These are phyloP conservation scores for Hemibates koningsi DNA, from an alignment of 2,113 vertebrate genomes.

Conservation along the genomic window DNA sequence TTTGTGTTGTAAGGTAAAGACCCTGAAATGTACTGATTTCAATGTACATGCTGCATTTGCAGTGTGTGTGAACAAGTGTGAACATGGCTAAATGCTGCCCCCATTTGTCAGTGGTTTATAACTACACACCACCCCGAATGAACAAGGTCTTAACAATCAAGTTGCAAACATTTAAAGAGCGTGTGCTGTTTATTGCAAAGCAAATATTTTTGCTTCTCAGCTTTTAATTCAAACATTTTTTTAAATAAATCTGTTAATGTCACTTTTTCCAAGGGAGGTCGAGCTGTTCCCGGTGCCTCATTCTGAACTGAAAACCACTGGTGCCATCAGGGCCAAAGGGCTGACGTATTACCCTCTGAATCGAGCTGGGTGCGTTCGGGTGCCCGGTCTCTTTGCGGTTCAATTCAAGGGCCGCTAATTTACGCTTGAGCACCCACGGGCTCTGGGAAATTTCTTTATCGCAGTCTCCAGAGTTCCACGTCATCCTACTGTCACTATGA, in stretches of 20 bases:
- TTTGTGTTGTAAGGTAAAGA: neutral
- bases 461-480: constrained; percentile 3
- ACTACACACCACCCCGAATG: constrained; percentile 5
- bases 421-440: constrained; percentile 43
- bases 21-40: neutral
- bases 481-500: neutral
- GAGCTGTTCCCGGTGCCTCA: neutral
- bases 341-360: neutral
- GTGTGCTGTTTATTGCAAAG: neutral
- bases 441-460: neutral
- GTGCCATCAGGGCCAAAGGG: constrained; percentile 39
- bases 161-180: neutral
- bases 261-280: neutral
- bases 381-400: neutral
- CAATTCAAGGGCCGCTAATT: neutral
- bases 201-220: neutral
- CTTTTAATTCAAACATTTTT: neutral
- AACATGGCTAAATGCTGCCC: constrained; percentile 43
- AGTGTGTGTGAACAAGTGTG: neutral
- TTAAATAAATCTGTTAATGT: neutral
- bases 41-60: neutral
- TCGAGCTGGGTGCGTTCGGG: neutral
- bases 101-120: constrained; percentile 18
- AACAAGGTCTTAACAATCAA: neutral
- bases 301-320: neutral